Evolutionary conservation across 2,888 invertebrate species (phyloP).

Genomic region (Agonopterix arenella): DNA sequence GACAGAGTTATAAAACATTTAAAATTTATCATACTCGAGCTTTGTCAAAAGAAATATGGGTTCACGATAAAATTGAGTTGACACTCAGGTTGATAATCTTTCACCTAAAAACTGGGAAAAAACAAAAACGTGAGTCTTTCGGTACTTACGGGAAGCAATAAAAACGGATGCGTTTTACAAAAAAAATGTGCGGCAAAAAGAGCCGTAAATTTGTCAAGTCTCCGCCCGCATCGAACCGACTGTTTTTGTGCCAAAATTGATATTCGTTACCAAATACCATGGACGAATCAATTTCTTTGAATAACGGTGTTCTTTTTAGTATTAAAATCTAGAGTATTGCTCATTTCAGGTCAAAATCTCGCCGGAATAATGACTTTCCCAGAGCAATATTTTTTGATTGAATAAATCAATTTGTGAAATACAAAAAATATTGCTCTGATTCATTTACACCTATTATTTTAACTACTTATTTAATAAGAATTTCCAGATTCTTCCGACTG

Average conservation of each 20-base stretch:
- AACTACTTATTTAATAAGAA: no score
- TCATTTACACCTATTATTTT: no score
- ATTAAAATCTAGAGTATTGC: no score
- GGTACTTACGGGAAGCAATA: slow-evolving; percentile 38
- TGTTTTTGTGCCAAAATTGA: slow-evolving; percentile 26
- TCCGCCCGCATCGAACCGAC: slow-evolving; percentile 23
- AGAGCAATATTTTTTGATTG: no score
- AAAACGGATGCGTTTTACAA: slow-evolving; percentile 17
- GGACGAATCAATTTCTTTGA: background rate
- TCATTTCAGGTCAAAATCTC: no score
- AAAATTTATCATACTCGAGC: background rate
- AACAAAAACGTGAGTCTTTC: background rate
- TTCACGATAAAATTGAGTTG: slow-evolving; percentile 37
- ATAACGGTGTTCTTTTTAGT: no score
- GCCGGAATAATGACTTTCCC: no score
- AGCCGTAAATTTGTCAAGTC: slow-evolving; percentile 55
- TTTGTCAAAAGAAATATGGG: slow-evolving; percentile 8
- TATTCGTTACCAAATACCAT: background rate
- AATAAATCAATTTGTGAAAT: no score
- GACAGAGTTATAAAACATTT: no score
- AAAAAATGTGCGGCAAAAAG: slow-evolving; percentile 33
- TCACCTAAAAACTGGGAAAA: slow-evolving; percentile 17
- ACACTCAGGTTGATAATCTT: slow-evolving; percentile 46
- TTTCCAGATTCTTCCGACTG: no score
- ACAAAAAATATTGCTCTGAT: no score